Evolutionary conservation across 2,888 invertebrate species (phyloP), one percentile per base, ranked within the genome.

Genomic region (Ariolimax columbianus): DNA sequence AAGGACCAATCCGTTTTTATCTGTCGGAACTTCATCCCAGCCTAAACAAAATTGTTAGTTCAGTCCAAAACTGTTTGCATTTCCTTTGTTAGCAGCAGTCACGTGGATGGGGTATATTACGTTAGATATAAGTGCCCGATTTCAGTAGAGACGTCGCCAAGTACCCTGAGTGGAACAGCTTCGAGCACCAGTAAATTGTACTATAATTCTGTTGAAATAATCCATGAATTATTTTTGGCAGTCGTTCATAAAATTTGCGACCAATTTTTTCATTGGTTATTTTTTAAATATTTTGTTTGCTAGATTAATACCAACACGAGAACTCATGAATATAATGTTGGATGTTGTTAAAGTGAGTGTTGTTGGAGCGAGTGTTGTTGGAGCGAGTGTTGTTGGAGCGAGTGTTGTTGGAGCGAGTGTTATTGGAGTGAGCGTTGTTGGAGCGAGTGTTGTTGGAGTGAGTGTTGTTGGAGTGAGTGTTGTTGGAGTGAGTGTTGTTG

Each of bases 151-250:
- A n/a, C 6, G 17, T 68, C 66, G 4, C 26, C 33, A 23, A 47
- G 33, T 14, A 43, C n/a, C 40, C 6, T 73, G 43, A 43, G 43
- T 30, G 40, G n/a, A 7, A 43, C 19, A 43, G 47, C 7, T 40
- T 47, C n/a, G 23, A 79, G 70, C 1, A 36, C 23, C 72, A 51
- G 38, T 72, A 72, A 36, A 72, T 55, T 72, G n/a, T 47, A 26
- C n/a, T 70, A 70, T 38, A 72, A 72, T 81, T 51, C 36, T 38
- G 33, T 38, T 70, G 72, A n/a, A 43, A 66, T 79, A 79, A n/a
- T 40, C 66, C 23, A 38, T 0, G 59, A 78, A 38, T 23, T 36
- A 36, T 77, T 33, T 33, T 78, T 26, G 9, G 26, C 40, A n/a
- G n/a, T 6, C 33, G 47, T 0, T 30, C 40, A 9, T 30, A 19